Percentiles rank a stretch among this genome's conserved stretches.
Conservation (phyloP, 2,113 vertebrate genomes). For the Thryonomys swinderianus region DNA sequence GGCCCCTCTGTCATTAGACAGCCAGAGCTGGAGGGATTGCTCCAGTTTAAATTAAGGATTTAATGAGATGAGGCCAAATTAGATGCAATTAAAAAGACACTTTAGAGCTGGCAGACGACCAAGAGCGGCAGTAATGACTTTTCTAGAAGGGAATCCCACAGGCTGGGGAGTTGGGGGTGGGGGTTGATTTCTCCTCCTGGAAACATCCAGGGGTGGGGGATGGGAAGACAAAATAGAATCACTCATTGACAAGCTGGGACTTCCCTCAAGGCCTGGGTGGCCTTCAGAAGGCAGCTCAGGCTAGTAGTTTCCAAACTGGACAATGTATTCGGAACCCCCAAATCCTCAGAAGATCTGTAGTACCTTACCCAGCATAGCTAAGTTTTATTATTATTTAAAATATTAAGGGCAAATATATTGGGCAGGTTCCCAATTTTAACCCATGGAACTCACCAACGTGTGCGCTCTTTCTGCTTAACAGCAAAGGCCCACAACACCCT, state of each 20-base stretch:
- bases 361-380: neutral
- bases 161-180: constrained; percentile 61
- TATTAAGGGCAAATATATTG: constrained; percentile 6
- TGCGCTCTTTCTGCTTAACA: neutral
- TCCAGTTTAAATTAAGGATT: constrained; percentile 82
- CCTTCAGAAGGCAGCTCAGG: neutral
- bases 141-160: constrained; percentile 80
- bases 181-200: constrained; percentile 49
- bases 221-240: neutral
- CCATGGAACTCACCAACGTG: accelerated
- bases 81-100: constrained; percentile 85
- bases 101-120: constrained; percentile 82
- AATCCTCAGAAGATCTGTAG: neutral
- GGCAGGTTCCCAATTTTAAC: neutral
- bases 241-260: neutral
- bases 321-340: neutral
- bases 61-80: constrained; percentile 85
- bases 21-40: constrained; percentile 78
- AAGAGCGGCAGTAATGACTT: constrained; percentile 81
- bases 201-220: constrained; percentile 52
- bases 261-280: neutral
- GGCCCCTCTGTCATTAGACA: constrained; percentile 78
- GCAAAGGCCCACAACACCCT: neutral
- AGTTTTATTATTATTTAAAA: constrained; percentile 37
- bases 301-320: neutral